Evolutionary conservation across 2,113 vertebrate genomes (phyloP), one percentile per base, ranked within the genome.

Genomic region (Monarcha castaneiventris): DNA sequence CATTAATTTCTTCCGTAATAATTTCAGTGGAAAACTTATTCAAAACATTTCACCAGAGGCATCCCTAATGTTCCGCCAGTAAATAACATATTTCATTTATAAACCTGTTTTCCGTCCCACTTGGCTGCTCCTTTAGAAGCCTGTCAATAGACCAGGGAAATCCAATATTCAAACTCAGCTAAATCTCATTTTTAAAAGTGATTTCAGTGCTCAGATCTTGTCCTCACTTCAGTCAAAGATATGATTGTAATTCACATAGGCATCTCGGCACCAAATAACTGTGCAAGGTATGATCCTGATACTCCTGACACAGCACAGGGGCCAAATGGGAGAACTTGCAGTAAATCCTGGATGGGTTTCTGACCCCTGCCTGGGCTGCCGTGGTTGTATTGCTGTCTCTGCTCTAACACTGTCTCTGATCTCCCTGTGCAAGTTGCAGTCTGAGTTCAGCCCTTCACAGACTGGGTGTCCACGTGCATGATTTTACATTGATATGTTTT

Each of bases 51-150:
- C 74, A 89, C 46, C 66, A 90, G 71, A 85, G 51, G 39, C 89
- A 89, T 76, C 59, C 27, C 35, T 93, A 89, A 91, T 48, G 51
- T 67, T 91, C 51, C 0, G 0, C 46, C 55, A 94, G 84, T 90
- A 96, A 94, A 94, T 91, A 97, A 88, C 19, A 41, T 56, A 67
- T 83, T 95, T 94, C 59, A 88, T 83, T 96, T 96, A 73, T 85
- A 97, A 93, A 83, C 74, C 90, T 89, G 43, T 51, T 96, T 87
- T 93, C 82, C 0, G 1, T 87, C 72, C 93, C 75, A 80, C 87
- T 94, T 93, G 87, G 75, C 87, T 87, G 48, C 54, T 49, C 54
- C 74, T 91, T 93, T 77, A 87, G 89, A 89, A 96, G 55, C 63
- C 69, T 93, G 81, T 69, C 93, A 83, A 85, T 83, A 88, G 90